Percentiles rank a stretch among this genome's conserved stretches.
phyloP scores from a whole-genome alignment of 2,888 invertebrate genomes.

The Cataglyphis livida region DNA sequence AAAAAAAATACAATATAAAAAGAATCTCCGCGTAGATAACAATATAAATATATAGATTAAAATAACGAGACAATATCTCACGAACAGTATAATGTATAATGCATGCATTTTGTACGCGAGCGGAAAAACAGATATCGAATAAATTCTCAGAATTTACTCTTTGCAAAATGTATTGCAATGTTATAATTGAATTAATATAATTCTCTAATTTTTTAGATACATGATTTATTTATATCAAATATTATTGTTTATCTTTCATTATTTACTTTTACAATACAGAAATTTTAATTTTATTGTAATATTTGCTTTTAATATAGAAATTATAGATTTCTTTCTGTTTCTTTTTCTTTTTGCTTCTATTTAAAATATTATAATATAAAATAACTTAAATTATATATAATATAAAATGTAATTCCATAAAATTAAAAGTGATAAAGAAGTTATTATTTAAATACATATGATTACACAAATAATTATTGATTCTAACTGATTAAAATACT shows the following conservation, averaged over 20 bases:
- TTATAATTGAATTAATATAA: slow-evolving; percentile 8
- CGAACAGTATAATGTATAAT: slow-evolving; percentile 6
- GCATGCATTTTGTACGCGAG: not conserved
- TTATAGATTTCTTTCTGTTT: not conserved
- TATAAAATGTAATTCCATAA: slow-evolving; percentile 6
- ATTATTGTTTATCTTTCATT: not conserved
- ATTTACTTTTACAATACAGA: not conserved
- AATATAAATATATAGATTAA: not conserved
- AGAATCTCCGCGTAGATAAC: not conserved
- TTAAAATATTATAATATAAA: not conserved
- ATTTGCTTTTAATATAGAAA: not conserved
- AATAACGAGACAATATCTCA: not conserved
- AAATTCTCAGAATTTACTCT: not conserved
- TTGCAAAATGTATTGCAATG: not conserved
- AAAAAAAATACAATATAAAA: not conserved
- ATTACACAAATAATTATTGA: not conserved
- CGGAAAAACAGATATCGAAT: not conserved
- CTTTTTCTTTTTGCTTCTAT: not conserved
- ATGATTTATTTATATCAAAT: not conserved
- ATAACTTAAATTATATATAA: not conserved
- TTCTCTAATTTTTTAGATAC: not conserved
- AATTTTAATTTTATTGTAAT: not conserved
- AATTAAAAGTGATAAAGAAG: not conserved
- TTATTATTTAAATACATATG: not conserved
- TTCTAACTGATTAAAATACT: not conserved